A percentile compares a stretch with the other conserved stretches of the same genome.
Conservation (phyloP, 2,797 vertebrate genomes). For the Parauchenoglanis punctatus region DNA sequence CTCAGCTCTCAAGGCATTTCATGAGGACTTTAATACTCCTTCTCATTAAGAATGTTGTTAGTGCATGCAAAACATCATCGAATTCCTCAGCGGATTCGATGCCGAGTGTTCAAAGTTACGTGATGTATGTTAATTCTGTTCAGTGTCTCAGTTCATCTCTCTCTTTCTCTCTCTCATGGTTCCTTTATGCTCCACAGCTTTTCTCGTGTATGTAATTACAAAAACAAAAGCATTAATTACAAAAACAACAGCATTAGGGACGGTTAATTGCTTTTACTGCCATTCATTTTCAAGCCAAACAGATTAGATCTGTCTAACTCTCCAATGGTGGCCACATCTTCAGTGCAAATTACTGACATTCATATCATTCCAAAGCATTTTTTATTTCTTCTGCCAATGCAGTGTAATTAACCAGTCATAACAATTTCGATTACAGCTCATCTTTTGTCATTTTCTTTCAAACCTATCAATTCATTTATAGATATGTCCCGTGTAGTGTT, state of each 20-base stretch:
- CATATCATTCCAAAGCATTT: neutral
- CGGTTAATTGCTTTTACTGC: conserved; percentile 63
- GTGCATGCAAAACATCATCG: conserved; percentile 25
- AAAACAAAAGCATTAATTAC: conserved; percentile 52
- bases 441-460: neutral
- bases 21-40: conserved; percentile 30
- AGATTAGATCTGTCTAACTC: conserved; percentile 60
- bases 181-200: conserved; percentile 46
- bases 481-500: neutral
- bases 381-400: neutral
- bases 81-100: conserved; percentile 39
- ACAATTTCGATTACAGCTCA: neutral
- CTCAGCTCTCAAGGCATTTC: neutral
- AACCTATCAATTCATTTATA: neutral
- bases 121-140: conserved; percentile 44
- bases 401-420: conserved; percentile 1
- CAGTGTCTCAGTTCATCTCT: conserved; percentile 45
- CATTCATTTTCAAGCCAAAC: conserved; percentile 65
- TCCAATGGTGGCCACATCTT: conserved; percentile 47
- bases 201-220: conserved; percentile 64
- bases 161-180: conserved; percentile 34
- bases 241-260: conserved; percentile 51
- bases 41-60: conserved; percentile 30
- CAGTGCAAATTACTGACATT: conserved; percentile 16
- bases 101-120: conserved; percentile 47